Conservation (phyloP, 2,797 vertebrate species). For the Megaceryle alcyon region DNA sequence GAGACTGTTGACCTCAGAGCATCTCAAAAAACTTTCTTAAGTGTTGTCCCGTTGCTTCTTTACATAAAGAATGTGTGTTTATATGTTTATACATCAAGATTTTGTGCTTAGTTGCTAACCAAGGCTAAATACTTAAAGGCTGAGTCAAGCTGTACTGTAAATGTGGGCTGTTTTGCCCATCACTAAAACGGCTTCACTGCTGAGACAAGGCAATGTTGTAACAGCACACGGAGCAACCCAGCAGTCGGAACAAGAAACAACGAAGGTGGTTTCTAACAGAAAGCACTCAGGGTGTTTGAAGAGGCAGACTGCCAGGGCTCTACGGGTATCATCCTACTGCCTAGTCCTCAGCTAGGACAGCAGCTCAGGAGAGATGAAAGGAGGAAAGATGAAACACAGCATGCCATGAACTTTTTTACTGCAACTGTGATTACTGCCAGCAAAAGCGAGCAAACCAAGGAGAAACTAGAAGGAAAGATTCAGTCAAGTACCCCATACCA, state of each 20-base stretch:
- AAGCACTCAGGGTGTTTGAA: background rate
- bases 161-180: background rate
- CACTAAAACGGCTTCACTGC: background rate
- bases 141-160: conserved; percentile 41
- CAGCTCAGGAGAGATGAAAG: conserved; percentile 8
- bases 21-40: background rate
- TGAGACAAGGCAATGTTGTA: conserved; percentile 34
- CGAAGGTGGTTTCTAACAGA: conserved; percentile 38
- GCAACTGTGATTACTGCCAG: background rate
- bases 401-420: background rate
- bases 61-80: background rate
- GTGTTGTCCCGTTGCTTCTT: background rate
- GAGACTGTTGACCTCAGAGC: background rate
- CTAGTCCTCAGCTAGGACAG: conserved; percentile 18
- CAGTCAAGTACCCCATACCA: background rate
- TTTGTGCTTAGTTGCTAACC: background rate
- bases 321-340: conserved; percentile 38
- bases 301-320: conserved; percentile 45
- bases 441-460: background rate
- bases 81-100: background rate
- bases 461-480: background rate
- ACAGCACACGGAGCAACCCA: background rate
- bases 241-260: conserved; percentile 9
- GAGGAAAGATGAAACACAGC: background rate
- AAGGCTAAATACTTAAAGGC: background rate